Evolutionary conservation across 1,140 invertebrate genomes (phyloP).

Genomic region (Tribolium castaneum): DNA sequence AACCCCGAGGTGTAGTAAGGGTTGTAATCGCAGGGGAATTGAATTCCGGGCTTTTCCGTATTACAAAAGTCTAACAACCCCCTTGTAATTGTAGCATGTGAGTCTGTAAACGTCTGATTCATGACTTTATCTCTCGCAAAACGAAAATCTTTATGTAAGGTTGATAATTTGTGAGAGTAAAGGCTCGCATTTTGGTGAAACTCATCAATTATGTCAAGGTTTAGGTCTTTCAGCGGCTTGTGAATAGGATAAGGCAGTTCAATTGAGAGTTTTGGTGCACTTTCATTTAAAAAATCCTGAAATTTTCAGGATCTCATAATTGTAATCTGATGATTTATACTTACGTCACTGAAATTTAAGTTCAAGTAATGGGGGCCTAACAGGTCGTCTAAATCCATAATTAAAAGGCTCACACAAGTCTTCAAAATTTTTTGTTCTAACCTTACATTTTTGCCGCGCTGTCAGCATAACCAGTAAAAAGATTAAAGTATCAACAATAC

Average conservation of each 20-base stretch:
- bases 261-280: not conserved
- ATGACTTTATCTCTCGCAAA: not conserved
- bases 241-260: not conserved
- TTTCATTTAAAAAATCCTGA: not conserved
- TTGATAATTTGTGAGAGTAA: not conserved
- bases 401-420: too few species aligned
- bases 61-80: not conserved
- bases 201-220: not conserved
- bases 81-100: not conserved
- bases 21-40: not conserved
- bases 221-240: not conserved
- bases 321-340: not conserved
- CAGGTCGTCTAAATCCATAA: not conserved
- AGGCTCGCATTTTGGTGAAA: not conserved
- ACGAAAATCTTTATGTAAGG: not conserved
- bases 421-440: too few species aligned
- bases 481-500: too few species aligned
- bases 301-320: not conserved
- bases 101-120: not conserved
- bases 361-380: not conserved
- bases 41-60: not conserved
- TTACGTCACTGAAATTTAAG: slow-evolving; percentile 1
- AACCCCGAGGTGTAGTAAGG: not conserved
- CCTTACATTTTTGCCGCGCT: too few species aligned
- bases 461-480: too few species aligned